Percentiles rank a stretch among this genome's conserved stretches.
Evolutionary conservation across 2,797 vertebrate genomes (phyloP).

Genomic region (Acanthopagrus latus): DNA sequence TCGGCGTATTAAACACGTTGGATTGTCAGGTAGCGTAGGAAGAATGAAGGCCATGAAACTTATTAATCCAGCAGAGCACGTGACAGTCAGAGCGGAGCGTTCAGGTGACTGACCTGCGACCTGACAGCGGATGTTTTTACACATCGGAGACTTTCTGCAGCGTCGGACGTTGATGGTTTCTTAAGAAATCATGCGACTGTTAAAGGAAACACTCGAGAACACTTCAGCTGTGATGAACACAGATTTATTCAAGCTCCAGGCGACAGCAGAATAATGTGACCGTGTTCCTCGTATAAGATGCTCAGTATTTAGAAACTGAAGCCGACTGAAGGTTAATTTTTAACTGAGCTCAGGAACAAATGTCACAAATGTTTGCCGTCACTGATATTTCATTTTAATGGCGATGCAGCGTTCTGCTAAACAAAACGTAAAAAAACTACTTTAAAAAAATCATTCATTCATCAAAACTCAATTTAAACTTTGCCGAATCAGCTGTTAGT

Average conservation of each 20-base stretch:
- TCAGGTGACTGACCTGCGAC: background rate
- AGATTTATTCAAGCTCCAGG: background rate
- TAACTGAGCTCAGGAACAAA: background rate
- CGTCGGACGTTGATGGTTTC: background rate
- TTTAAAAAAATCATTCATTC: too few relatives aligned
- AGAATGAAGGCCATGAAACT: background rate
- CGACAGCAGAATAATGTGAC: too few relatives aligned
- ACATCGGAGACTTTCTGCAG: background rate
- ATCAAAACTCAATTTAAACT: too few relatives aligned
- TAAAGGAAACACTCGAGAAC: background rate
- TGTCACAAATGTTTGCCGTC: background rate
- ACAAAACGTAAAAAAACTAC: too few relatives aligned
- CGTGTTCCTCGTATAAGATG: too few relatives aligned
- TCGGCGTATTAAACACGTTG: background rate
- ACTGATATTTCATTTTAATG: background rate
- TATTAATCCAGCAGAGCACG: background rate
- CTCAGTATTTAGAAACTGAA: too few relatives aligned
- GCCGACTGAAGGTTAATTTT: background rate
- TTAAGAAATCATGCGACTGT: background rate
- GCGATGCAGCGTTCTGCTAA: too few relatives aligned
- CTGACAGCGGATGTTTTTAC: background rate
- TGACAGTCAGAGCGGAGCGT: background rate
- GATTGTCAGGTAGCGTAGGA: background rate
- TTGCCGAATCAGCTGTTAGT: too few relatives aligned
- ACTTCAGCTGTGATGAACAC: background rate